Evolutionary conservation across 2,888 invertebrate genomes (phyloP), one percentile per base, ranked within the genome.

Genomic region (Orthosia gothica): DNA sequence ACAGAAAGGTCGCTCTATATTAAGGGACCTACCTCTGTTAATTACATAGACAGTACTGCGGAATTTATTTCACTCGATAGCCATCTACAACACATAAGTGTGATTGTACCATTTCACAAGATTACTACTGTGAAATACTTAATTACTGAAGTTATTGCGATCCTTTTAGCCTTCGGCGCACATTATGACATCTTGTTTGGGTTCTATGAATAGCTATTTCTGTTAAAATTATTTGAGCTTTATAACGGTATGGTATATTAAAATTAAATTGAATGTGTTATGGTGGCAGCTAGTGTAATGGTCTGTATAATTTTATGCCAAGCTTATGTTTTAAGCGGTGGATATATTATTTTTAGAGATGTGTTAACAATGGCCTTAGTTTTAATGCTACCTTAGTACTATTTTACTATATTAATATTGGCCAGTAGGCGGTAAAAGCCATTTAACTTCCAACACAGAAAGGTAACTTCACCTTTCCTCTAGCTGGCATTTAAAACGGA

Each of bases 111-210:
- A 80, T 88, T 84, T 78, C 72, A 71, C 77, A 83, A 87, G 88
- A 89, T 89, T 77, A 87, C 87, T 76, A 78, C 77, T 82, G 66
- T 86, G 79, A 81, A 85, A 75, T 72, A 77, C 88, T 88, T 89
- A 88, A 89, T 88, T 89, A 87, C 74, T 61, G 70, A 85, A 89
- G 86, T 86, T 87, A 88, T 88, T 88, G 76, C 78, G 72, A 85
- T 76, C 85, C 75, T 79, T 81, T 88, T 74, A 80, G 84, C 87
- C 81, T 67, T 55, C 26, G 61, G 77, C 75, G 68, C 45, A 76
- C 70, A 71, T 73, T 74, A 76, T 57, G 80, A 78, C 76, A 62
- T 74, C 82, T 83, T 81, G 76, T 80, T 86, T 81, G 23, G 74
- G 55, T 62, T 40, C 61, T 75, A 62, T 52, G 76, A 64, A 82